A percentile compares a stretch with the other conserved stretches of the same genome.
Evolutionary conservation across 2,888 invertebrate species (phyloP).

Genomic region (Proisotoma minuta): DNA sequence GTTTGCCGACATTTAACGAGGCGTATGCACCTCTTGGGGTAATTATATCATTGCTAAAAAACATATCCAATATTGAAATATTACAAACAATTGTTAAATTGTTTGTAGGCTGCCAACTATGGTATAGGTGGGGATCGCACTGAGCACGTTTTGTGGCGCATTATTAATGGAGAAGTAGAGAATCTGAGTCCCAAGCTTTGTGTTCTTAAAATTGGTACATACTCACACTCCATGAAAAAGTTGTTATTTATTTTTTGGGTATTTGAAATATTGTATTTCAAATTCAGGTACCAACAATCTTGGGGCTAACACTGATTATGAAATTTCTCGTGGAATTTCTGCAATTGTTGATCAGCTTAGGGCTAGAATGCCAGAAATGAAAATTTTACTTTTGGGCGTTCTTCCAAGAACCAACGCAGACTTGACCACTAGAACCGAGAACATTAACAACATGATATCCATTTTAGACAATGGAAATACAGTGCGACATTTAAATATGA

Average conservation of each 20-base stretch:
- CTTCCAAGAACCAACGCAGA: conserved; percentile 23
- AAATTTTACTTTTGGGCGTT: conserved; percentile 27
- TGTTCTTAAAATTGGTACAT: conserved; percentile 55
- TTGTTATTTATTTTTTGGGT: background rate
- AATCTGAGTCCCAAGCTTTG: conserved; percentile 55
- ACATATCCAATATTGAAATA: no score
- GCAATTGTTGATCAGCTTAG: conserved; percentile 51
- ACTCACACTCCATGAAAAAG: no score
- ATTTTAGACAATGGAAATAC: conserved; percentile 31
- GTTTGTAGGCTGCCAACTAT: conserved; percentile 23
- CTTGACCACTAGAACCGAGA: background rate
- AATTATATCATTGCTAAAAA: no score
- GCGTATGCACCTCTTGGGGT: conserved; percentile 38
- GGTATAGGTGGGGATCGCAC: conserved; percentile 54
- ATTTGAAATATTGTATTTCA: background rate
- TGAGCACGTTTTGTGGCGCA: conserved; percentile 56
- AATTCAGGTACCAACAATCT: conserved; percentile 54
- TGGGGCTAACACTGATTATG: conserved; percentile 51
- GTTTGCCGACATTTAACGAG: conserved; percentile 22
- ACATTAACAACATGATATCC: conserved; percentile 15
- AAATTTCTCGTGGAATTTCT: conserved; percentile 53
- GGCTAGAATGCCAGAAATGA: conserved; percentile 24
- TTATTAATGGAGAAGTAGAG: conserved; percentile 56
- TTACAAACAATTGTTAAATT: no score
- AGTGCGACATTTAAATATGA: conserved; percentile 41